These are phyloP conservation scores for Drosophila demipolita DNA, from an alignment of 2,888 invertebrate species.

Conservation along the genomic window DNA sequence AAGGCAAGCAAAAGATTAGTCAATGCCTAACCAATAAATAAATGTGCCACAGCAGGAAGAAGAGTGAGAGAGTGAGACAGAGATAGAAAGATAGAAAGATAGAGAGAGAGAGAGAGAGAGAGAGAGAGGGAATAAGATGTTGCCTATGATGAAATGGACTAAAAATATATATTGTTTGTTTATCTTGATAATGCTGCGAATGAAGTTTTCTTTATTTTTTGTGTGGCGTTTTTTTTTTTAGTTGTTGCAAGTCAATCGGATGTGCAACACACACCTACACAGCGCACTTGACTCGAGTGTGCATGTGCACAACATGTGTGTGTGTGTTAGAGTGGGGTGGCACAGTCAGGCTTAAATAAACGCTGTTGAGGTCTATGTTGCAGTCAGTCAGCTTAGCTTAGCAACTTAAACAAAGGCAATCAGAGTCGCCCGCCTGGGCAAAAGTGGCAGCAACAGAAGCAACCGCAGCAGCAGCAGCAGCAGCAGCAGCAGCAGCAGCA, in stretches of 20 bases:
- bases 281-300: constrained; percentile 11
- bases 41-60: not conserved
- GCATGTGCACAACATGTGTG: constrained; percentile 33
- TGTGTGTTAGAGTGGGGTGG: not conserved
- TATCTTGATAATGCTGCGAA: constrained; percentile 30
- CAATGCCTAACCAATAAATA: not conserved
- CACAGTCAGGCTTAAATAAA: constrained; percentile 34
- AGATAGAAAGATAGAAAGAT: too few species aligned
- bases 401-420: constrained; percentile 59
- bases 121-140: constrained; percentile 2
- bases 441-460: constrained; percentile 27
- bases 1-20: not conserved
- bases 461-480: constrained; percentile 24
- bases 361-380: constrained; percentile 30
- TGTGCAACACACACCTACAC: not conserved
- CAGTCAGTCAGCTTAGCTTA: constrained; percentile 7
- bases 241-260: constrained; percentile 18
- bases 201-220: not conserved
- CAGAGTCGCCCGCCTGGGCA: constrained; percentile 37
- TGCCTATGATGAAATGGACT: constrained; percentile 49
- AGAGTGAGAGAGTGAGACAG: not conserved
- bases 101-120: not conserved
- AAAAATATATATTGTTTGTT: constrained; percentile 61
- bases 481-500: constrained; percentile 18
- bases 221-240: not conserved